Evolutionary conservation across 2,888 invertebrate genomes (phyloP).

Genomic region (Thyatira batis): DNA sequence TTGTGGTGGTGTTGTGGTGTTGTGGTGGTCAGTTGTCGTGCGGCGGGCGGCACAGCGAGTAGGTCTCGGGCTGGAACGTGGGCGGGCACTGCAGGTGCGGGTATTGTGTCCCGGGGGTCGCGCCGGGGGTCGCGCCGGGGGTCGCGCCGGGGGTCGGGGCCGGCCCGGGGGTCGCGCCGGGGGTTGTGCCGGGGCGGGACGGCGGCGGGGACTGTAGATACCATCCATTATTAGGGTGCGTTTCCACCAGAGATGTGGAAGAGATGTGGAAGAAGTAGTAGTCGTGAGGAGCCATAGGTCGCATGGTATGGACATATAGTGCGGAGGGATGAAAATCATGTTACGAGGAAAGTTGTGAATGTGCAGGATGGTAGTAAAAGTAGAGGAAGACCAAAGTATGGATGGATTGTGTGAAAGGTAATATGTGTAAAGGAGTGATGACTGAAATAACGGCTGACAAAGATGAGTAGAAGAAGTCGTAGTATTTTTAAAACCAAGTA

Average conservation of each 20-base stretch:
- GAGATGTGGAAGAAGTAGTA: too few species aligned
- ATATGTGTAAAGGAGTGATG: too few species aligned
- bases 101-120: conserved; percentile 67
- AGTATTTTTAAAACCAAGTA: too few species aligned
- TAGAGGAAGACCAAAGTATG: too few species aligned
- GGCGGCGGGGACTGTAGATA: background rate
- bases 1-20: background rate
- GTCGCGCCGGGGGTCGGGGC: conserved; percentile 4
- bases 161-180: conserved; percentile 15
- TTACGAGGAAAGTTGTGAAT: too few species aligned
- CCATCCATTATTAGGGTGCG: background rate
- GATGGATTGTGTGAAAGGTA: too few species aligned
- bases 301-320: too few species aligned
- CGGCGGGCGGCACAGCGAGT: conserved; percentile 84
- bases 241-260: too few species aligned
- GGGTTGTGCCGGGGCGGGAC: conserved; percentile 6
- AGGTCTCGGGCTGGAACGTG: conserved; percentile 92
- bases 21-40: conserved; percentile 23
- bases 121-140: conserved; percentile 2
- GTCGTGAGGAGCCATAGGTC: background rate
- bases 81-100: conserved; percentile 93
- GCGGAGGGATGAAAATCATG: too few species aligned
- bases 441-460: too few species aligned
- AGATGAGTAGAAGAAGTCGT: too few species aligned
- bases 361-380: too few species aligned